These are phyloP conservation scores for Physocephala rufipes DNA, from an alignment of 2,888 invertebrate species.

Conservation along the genomic window DNA sequence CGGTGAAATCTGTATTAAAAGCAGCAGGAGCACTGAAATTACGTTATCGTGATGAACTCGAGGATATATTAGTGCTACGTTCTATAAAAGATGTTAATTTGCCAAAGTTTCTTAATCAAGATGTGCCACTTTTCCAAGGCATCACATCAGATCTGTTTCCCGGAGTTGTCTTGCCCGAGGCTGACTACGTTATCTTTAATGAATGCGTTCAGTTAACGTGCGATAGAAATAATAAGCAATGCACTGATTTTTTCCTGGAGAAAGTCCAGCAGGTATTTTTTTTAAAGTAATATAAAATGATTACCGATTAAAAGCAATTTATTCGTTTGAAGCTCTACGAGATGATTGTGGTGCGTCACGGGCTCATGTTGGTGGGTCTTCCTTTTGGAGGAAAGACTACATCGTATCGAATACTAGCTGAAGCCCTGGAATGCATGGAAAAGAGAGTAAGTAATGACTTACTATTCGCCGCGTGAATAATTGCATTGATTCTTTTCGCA, in stretches of 20 bases:
- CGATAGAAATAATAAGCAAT: conserved; percentile 79
- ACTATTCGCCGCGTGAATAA: not conserved
- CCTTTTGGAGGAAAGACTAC: conserved; percentile 94
- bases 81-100: conserved; percentile 95
- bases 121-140: conserved; percentile 90
- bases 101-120: conserved; percentile 90
- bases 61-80: conserved; percentile 85
- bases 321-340: conserved; percentile 79
- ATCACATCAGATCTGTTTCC: conserved; percentile 95
- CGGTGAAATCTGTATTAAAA: conserved; percentile 91
- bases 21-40: conserved; percentile 92
- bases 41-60: conserved; percentile 86
- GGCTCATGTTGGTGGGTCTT: conserved; percentile 91
- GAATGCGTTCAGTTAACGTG: conserved; percentile 73
- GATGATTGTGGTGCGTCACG: conserved; percentile 94
- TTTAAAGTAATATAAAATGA: too few relatives aligned
- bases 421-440: conserved; percentile 79
- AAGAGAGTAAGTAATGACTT: conserved; percentile 62
- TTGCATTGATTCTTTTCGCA: conserved; percentile 51
- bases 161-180: conserved; percentile 78
- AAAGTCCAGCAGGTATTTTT: conserved; percentile 77
- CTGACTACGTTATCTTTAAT: conserved; percentile 81
- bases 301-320: not conserved
- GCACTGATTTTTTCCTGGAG: conserved; percentile 85
- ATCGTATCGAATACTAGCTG: conserved; percentile 84